Evolutionary conservation across 2,797 vertebrate genomes (phyloP), one percentile per base, ranked within the genome.

Genomic region (Protonibea diacanthus): DNA sequence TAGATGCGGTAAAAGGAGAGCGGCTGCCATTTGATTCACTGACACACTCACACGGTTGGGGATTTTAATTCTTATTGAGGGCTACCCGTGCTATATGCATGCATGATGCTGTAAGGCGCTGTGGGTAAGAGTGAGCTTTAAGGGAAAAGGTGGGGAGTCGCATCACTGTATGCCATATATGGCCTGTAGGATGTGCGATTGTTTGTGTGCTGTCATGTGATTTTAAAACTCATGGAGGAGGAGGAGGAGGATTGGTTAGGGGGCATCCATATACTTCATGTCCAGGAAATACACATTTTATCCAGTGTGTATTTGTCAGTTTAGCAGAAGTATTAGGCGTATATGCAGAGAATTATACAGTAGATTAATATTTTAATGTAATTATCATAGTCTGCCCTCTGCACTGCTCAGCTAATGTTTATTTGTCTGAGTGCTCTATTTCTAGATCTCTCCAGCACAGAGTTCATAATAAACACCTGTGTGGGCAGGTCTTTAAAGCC

Each of bases 161-260:
- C 44, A 69, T 59, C 51, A 47, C 53, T 67, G 65, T 56, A 52
- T 57, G 71, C 23, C 76, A 84, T 44, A n/a, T 75, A 68, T 42
- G 47, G 70, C 76, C 74, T 63, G 62, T 29, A 78, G 80, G 63
- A 70, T 70, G 77, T 40, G 56, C 55, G 62, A 48, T 18, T 55
- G 25, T 27, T 25, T 56, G 63, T 18, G 64, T 33, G 25, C 23
- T 11, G 25, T 69, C 18, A 52, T 61, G 59, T 51, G 45, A 62
- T 72, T 68, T 66, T 27, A 27, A 13, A 78, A 72, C 52, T 42
- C 8, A 1, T 5, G 12, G 18, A 55, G 10, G 3, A 58, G 7
- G 33, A 33, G 33, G 33, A 38, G 33, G 8, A 33, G 33, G 25
- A 78, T 60, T 59, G 23, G 10, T 70, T 63, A 12, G 25, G 14